A percentile compares a stretch with the other conserved stretches of the same genome.
phyloP scores from a whole-genome alignment of 2,797 vertebrate species.

The Chaenodraco wilsoni region DNA sequence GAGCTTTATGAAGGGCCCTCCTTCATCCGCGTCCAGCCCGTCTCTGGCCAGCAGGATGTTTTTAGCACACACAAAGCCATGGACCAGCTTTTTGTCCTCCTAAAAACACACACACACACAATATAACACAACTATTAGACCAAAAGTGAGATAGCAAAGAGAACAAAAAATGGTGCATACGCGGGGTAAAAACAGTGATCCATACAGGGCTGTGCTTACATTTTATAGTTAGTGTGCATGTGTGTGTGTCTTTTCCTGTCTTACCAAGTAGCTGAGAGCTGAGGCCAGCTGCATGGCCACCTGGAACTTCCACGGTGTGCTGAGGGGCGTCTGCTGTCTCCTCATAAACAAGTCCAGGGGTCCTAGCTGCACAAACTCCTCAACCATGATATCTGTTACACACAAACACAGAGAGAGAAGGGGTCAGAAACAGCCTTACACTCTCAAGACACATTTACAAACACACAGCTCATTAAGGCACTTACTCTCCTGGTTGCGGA shows the following conservation, averaged over 20 bases:
- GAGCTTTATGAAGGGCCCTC: slow-evolving; percentile 96
- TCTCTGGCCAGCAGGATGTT: slow-evolving; percentile 95
- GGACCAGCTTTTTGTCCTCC: slow-evolving; percentile 98
- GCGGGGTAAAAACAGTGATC: neutral
- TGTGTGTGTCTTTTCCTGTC: slow-evolving; percentile 38
- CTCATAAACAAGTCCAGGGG: slow-evolving; percentile 96
- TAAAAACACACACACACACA: slow-evolving; percentile 64
- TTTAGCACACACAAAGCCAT: slow-evolving; percentile 95
- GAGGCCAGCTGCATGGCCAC: slow-evolving; percentile 97
- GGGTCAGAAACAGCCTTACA: neutral
- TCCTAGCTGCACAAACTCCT: slow-evolving; percentile 93
- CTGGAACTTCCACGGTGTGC: slow-evolving; percentile 96
- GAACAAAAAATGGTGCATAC: neutral
- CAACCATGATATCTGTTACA: slow-evolving; percentile 94
- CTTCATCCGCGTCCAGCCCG: slow-evolving; percentile 85
- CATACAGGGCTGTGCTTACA: neutral
- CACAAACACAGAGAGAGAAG: slow-evolving; percentile 13
- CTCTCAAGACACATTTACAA: neutral
- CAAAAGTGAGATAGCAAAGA: neutral
- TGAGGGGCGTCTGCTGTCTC: slow-evolving; percentile 87
- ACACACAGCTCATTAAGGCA: slow-evolving; percentile 35
- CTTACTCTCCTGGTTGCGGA: slow-evolving; percentile 95
- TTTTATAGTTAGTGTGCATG: neutral
- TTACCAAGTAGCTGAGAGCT: slow-evolving; percentile 96
- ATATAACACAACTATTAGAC: neutral